Base-by-base conservation (phyloP, 1,140 invertebrate genomes). In the Myzus persicae region DNA sequence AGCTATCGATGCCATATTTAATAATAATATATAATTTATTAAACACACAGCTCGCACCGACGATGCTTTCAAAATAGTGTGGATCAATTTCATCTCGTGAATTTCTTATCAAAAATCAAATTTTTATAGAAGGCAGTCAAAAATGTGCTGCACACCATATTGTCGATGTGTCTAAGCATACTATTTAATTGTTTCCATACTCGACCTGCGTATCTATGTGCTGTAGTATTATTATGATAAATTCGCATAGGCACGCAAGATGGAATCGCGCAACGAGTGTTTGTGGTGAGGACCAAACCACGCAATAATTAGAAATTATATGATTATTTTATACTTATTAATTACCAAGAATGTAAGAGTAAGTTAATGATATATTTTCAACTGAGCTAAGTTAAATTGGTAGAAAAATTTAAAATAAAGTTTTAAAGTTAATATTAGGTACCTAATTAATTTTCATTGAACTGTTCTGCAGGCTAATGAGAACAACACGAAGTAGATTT, bases 201-300 rank as follows among this genome's bases (percentile, higher is more conserved):
- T n/a, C n/a, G n/a, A 0, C 18, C 1, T 14, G 14, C 4, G 5
- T 76, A 76, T 1, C n/a, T n/a, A n/a, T n/a, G n/a, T n/a, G n/a
- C n/a, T 76, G 14, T 5, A n/a, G 14, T 51, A n/a, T 18, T n/a
- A 14, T 76, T 76, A 76, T 76, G n/a, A 76, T 3, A 76, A 76
- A n/a, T 36, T 14, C n/a, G 1, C 11, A 67, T n/a, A 18, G 14
- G 59, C 22, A 51, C 20, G 22, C 22, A 6, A 51, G 48, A 20
- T 20, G 20, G 46, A 48, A 48, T 48, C 46, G 46, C 4, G 18
- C 18, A 22, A 51, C 48, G 6, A 1, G 48, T 22, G 4, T 51
- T 51, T 22, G 20, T 51, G 6, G 20, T 76, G 14, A n/a, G 14
- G 18, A 14, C 31, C 4, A 67, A 67, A n/a, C 59, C n/a, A 6